phyloP scores from a whole-genome alignment of 2,888 invertebrate species.

The Therioaphis trifolii region DNA sequence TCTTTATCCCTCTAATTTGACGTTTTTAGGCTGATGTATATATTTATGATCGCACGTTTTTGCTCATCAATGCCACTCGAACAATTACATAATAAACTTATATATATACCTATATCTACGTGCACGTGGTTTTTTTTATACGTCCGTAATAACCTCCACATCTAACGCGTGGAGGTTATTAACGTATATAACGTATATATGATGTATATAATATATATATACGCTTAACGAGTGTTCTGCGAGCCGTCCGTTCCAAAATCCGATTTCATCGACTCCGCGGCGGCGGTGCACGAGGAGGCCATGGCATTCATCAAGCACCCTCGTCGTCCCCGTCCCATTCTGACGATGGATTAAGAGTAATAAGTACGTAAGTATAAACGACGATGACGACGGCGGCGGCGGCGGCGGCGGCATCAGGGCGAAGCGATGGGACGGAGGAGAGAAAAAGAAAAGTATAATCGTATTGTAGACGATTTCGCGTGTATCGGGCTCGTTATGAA shows the following conservation, averaged over 20 bases:
- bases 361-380: too few species aligned
- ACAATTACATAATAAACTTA: conserved; percentile 1
- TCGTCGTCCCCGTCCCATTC: too few species aligned
- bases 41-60: conserved; percentile 27
- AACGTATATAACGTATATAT: not conserved
- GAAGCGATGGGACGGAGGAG: not conserved
- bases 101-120: not conserved
- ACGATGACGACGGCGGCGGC: too few species aligned
- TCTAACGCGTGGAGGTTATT: conserved; percentile 23
- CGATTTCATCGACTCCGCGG: conserved; percentile 20
- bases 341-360: too few species aligned
- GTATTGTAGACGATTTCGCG: conserved; percentile 26
- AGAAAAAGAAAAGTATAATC: not conserved
- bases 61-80: conserved; percentile 41
- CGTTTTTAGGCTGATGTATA: not conserved
- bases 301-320: not conserved
- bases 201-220: too few species aligned
- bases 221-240: conserved; percentile 12
- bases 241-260: not conserved
- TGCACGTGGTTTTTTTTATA: conserved; percentile 1
- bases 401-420: not conserved
- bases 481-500: conserved; percentile 37
- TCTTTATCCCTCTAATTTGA: not conserved
- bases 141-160: not conserved
- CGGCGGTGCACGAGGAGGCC: too few species aligned